Conservation (phyloP, 2,888 invertebrate genomes). For the Mesorhabditis spiculigera region DNA sequence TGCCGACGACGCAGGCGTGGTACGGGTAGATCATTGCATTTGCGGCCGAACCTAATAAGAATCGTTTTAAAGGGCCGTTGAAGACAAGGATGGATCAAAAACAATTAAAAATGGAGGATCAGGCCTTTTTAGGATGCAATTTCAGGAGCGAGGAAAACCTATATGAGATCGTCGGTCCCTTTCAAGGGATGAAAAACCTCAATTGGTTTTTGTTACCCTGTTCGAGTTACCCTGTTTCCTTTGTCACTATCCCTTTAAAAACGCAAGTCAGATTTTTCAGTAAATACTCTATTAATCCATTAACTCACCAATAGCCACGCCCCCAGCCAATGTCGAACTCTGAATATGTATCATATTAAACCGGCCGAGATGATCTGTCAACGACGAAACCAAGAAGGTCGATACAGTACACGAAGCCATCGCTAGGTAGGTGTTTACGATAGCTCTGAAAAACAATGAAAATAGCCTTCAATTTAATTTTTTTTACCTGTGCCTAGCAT, state of each 20-base stretch:
- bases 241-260: too few relatives aligned
- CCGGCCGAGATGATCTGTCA: slow-evolving; percentile 65
- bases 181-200: too few relatives aligned
- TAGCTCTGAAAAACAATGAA: slow-evolving; percentile 66
- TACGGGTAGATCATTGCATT: slow-evolving; percentile 60
- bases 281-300: not conserved
- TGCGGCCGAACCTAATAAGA: slow-evolving; percentile 54
- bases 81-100: too few relatives aligned
- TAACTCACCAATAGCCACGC: slow-evolving; percentile 57
- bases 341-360: slow-evolving; percentile 62
- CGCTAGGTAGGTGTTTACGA: slow-evolving; percentile 87
- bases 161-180: too few relatives aligned
- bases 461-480: slow-evolving; percentile 3
- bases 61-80: not conserved
- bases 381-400: slow-evolving; percentile 78
- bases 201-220: too few relatives aligned
- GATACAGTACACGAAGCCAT: slow-evolving; percentile 75
- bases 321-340: slow-evolving; percentile 63
- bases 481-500: slow-evolving; percentile 5
- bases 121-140: too few relatives aligned
- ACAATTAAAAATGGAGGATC: too few relatives aligned
- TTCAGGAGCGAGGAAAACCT: too few relatives aligned
- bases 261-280: too few relatives aligned
- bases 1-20: slow-evolving; percentile 57
- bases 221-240: too few relatives aligned